Conservation (phyloP, 2,797 vertebrate genomes). For the Sebastolobus alascanus region DNA sequence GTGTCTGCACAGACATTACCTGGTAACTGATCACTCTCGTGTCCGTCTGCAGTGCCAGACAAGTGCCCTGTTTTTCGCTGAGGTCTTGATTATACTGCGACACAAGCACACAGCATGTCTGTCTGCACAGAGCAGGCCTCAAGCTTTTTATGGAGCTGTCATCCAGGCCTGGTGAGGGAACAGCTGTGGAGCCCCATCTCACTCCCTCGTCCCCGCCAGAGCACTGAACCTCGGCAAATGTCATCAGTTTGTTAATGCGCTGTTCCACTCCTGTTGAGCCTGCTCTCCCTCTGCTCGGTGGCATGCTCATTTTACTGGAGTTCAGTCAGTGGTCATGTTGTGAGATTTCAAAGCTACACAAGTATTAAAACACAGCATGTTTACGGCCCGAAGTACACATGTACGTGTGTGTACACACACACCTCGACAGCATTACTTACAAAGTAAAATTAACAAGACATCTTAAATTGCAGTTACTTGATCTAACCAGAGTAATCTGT, state of each 20-base stretch:
- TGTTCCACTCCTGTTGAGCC: conserved; percentile 70
- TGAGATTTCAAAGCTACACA: conserved; percentile 45
- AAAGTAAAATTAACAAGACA: background rate
- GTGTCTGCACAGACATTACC: conserved; percentile 25
- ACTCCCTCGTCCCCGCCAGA: conserved; percentile 65
- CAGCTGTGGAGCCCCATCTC: conserved; percentile 82
- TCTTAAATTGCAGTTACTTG: conserved; percentile 16
- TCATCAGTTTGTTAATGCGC: conserved; percentile 80
- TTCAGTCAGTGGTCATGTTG: conserved; percentile 81
- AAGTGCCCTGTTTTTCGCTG: conserved; percentile 42
- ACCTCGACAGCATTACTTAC: background rate
- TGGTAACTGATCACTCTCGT: conserved; percentile 16
- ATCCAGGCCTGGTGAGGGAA: conserved; percentile 73
- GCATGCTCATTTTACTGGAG: conserved; percentile 70
- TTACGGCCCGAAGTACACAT: conserved; percentile 6
- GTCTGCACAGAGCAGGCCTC: conserved; percentile 73
- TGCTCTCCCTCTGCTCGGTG: conserved; percentile 50
- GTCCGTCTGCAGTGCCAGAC: conserved; percentile 23
- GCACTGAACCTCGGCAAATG: conserved; percentile 79
- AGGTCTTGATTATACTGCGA: conserved; percentile 48
- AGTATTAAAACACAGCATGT: conserved; percentile 17
- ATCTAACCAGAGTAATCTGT: background rate
- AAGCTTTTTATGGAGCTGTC: conserved; percentile 85
- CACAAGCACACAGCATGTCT: conserved; percentile 72
- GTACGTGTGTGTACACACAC: background rate